These are phyloP conservation scores for Tiliacea aurago DNA, from an alignment of 2,888 invertebrate species.

Conservation along the genomic window DNA sequence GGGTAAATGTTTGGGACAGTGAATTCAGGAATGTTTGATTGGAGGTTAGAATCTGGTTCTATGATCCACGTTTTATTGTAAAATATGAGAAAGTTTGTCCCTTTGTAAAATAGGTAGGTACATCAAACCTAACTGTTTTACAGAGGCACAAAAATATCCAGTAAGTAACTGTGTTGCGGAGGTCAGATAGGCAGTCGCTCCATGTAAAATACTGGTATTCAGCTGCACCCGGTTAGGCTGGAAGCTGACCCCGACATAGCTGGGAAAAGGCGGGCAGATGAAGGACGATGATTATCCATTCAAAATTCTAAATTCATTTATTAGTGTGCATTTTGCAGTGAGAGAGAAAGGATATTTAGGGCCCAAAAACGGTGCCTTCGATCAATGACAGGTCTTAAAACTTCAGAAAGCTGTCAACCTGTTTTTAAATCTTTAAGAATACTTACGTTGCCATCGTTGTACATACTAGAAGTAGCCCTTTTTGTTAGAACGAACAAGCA, in stretches of 20 bases:
- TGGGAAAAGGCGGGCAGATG: background rate
- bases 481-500: no score
- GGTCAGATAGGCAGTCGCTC: background rate
- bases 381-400: no score
- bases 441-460: no score
- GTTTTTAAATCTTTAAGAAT: no score
- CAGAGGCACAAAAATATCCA: background rate
- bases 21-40: slow-evolving; percentile 16
- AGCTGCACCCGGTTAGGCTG: background rate
- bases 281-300: background rate
- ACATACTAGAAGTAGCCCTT: no score
- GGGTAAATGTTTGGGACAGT: slow-evolving; percentile 29
- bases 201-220: background rate
- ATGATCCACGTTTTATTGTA: background rate
- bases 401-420: no score
- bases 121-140: background rate
- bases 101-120: background rate
- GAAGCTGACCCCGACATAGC: no score
- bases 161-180: background rate
- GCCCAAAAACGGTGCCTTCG: no score
- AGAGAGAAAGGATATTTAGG: no score
- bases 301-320: no score
- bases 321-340: no score
- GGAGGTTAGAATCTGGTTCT: background rate
- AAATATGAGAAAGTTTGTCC: background rate